Conservation (phyloP, 2,797 vertebrate genomes). For the Poecilia gillii region DNA sequence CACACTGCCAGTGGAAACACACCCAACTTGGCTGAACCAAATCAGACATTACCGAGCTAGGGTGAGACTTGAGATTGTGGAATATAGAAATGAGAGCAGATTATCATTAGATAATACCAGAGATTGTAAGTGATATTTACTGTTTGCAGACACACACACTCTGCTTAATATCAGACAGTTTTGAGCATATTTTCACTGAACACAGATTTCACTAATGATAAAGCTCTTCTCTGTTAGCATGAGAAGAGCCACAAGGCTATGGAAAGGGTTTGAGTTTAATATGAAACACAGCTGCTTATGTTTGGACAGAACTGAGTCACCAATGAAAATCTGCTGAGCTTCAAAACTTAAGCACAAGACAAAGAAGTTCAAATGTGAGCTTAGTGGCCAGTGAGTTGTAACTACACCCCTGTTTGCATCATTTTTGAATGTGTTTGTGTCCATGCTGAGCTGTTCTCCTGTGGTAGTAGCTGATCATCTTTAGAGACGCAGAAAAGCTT, state of each 20-base stretch:
- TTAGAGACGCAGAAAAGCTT: slow-evolving; percentile 19
- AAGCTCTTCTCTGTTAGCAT: background rate
- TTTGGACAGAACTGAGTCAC: background rate
- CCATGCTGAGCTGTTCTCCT: slow-evolving; percentile 9
- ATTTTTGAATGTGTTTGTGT: background rate
- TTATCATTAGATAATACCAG: background rate
- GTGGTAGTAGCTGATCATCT: slow-evolving; percentile 22
- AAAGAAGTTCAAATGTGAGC: background rate
- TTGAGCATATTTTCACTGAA: background rate
- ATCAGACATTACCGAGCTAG: too few relatives aligned
- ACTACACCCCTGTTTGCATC: slow-evolving; percentile 28
- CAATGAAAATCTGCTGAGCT: background rate
- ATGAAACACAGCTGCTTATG: background rate
- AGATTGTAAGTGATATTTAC: background rate
- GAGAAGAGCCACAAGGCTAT: too few relatives aligned
- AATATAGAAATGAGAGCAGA: background rate
- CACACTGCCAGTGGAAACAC: too few relatives aligned
- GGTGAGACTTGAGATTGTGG: too few relatives aligned
- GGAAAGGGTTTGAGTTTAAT: background rate
- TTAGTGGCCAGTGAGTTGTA: background rate
- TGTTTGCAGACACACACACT: background rate
- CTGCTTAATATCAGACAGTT: background rate
- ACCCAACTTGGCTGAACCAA: too few relatives aligned
- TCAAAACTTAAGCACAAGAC: background rate
- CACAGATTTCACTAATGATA: background rate